Evolutionary conservation across 2,888 invertebrate genomes (phyloP), one percentile per base, ranked within the genome.

Genomic region (Hypsopygia costalis): DNA sequence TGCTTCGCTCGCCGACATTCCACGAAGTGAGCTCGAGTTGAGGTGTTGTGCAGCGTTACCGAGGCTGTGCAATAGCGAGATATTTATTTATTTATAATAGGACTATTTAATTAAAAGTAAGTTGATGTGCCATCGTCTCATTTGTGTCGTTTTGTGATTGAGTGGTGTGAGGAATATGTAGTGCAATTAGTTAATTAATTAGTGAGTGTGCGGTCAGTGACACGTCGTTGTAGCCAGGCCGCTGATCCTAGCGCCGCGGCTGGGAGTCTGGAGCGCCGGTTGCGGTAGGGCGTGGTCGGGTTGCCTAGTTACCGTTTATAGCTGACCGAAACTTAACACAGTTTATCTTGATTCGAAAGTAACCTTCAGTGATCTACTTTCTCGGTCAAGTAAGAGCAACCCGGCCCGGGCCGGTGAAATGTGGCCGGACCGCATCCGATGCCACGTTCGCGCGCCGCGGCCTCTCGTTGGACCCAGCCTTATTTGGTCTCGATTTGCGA

Each of bases 261-360:
- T 60, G 64, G 39, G 73, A 16, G 69, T 65, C 64, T 64, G 70
- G 76, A 74, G 68, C 61, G 76, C 76, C 77, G 79, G 83, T 85
- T 86, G 83, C 75, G 83, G 86, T 85, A 86, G 88, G 88, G 88
- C 83, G 88, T 88, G 87, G 92, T 89, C 71, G 81, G 76, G 46
- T 11, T 37, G 6, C 25, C 32, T 21, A 28, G 27, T 31, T 9
- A 10, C 10, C 12, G 25, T 8, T 16, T 16, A 16, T 16, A n/a
- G 32, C 16, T 25, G 22, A n/a, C 39, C 44, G 33, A 46, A 36
- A 48, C 47, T 51, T 48, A 44, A 8, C 25, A 1, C 1, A 3
- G 6, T 3, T 25, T 8, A 6, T 25, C 25, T 7, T 7, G 51
- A 67, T 68, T 77, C 66, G 71, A 80, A 75, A 77, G 73, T 71